Conservation (phyloP, 2,888 invertebrate species). For the Drosophila multiciliata region DNA sequence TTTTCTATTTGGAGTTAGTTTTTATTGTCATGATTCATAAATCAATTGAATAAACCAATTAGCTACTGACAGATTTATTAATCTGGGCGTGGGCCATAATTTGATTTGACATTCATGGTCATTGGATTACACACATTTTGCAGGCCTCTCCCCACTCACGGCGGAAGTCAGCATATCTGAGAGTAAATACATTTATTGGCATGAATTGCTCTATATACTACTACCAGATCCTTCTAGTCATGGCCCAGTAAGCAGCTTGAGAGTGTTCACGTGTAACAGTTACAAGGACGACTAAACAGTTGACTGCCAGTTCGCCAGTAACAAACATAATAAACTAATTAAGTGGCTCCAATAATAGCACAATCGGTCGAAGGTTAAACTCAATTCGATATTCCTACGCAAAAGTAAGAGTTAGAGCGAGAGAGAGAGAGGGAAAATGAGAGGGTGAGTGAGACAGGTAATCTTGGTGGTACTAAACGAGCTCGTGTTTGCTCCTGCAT, state of each 20-base stretch:
- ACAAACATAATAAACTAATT: conserved; percentile 67
- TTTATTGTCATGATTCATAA: conserved; percentile 43
- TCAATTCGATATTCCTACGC: background rate
- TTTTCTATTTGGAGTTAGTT: background rate
- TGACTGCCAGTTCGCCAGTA: conserved; percentile 14
- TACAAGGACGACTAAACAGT: conserved; percentile 23
- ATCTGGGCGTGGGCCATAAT: conserved; percentile 33
- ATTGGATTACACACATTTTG: conserved; percentile 5
- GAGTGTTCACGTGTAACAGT: conserved; percentile 21
- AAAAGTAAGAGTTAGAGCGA: background rate
- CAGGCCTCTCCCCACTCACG: background rate
- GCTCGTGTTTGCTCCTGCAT: conserved; percentile 62
- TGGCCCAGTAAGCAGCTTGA: conserved; percentile 16
- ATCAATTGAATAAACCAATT: conserved; percentile 49
- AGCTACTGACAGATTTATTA: conserved; percentile 38
- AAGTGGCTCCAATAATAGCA: conserved; percentile 58
- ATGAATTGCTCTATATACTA: conserved; percentile 42
- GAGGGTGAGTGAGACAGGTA: conserved; percentile 3
- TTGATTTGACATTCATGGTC: conserved; percentile 24
- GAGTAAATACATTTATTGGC: conserved; percentile 46
- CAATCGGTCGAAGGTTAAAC: conserved; percentile 20
- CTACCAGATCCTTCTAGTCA: conserved; percentile 36
- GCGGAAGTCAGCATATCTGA: background rate
- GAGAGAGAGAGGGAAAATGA: background rate
- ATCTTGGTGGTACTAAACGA: conserved; percentile 36